phyloP scores from a whole-genome alignment of 2,888 invertebrate genomes.

The Rhorus exstirpatorius region DNA sequence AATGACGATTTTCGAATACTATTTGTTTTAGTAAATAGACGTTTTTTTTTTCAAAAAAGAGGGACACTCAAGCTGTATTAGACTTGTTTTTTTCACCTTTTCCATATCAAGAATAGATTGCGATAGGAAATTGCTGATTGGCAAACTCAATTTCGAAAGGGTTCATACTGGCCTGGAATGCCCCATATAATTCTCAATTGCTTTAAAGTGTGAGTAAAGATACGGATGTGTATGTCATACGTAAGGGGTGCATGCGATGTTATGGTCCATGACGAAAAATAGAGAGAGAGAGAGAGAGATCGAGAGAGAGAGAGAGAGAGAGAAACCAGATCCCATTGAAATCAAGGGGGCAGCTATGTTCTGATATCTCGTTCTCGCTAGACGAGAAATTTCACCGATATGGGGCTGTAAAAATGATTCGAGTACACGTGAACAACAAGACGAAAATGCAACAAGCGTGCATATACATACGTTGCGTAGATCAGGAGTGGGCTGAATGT shows the following conservation, averaged over 20 bases:
- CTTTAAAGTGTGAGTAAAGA: constrained; percentile 1
- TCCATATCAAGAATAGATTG: too few species aligned
- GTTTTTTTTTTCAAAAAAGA: too few species aligned
- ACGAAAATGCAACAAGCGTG: background rate
- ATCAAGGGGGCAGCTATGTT: constrained; percentile 49
- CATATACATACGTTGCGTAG: background rate
- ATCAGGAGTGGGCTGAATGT: too few species aligned
- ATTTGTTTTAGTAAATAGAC: too few species aligned
- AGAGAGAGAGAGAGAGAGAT: background rate
- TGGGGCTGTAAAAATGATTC: constrained; percentile 24
- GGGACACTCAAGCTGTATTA: too few species aligned
- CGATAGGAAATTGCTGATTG: too few species aligned
- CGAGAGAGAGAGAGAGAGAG: constrained; percentile 1
- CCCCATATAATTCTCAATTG: background rate
- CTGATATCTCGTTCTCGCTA: constrained; percentile 52
- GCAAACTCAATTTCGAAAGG: too few species aligned
- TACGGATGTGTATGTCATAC: background rate
- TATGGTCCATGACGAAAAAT: background rate
- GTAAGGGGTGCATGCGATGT: background rate
- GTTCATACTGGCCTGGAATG: background rate
- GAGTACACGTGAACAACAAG: background rate
- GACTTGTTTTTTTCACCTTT: too few species aligned
- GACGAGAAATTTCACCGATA: constrained; percentile 49
- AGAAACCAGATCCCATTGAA: constrained; percentile 63
- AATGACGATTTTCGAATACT: too few species aligned